A percentile compares a stretch with the other conserved stretches of the same genome.
Conservation (phyloP, 2,888 invertebrate genomes). For the Rhogogaster chlorosoma region DNA sequence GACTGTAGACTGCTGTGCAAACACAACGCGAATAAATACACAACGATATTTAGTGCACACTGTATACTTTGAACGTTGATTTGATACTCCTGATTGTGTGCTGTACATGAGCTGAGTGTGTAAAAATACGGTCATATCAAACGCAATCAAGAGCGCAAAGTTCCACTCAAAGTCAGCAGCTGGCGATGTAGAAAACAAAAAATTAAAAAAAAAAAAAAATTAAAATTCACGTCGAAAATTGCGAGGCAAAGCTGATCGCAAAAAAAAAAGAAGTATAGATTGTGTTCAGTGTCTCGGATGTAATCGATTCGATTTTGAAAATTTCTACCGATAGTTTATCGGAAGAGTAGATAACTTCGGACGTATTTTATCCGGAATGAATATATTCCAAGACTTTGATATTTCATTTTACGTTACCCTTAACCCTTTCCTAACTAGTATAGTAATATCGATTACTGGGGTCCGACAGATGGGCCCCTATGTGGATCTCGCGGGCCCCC, state of each 20-base stretch:
- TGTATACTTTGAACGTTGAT: slow-evolving; percentile 1
- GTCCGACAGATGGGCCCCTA: slow-evolving; percentile 46
- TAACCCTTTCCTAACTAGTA: slow-evolving; percentile 7
- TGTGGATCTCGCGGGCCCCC: slow-evolving; percentile 17
- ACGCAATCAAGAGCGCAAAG: slow-evolving; percentile 10
- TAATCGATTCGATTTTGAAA: neutral
- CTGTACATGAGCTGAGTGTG: neutral
- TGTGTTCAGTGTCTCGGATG: neutral
- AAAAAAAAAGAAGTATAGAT: neutral
- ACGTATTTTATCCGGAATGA: neutral
- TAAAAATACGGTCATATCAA: slow-evolving; percentile 18
- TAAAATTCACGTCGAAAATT: neutral
- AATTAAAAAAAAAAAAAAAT: neutral
- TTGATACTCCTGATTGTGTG: neutral
- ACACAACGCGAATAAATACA: slow-evolving; percentile 10
- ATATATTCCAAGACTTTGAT: neutral
- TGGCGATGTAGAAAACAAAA: neutral
- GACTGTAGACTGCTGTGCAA: slow-evolving; percentile 27
- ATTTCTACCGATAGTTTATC: neutral
- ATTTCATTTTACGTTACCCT: neutral
- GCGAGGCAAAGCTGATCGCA: neutral
- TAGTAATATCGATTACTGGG: slow-evolving; percentile 39
- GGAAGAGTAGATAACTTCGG: neutral
- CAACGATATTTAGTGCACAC: neutral
- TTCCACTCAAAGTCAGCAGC: slow-evolving; percentile 10